phyloP scores from a whole-genome alignment of 2,113 vertebrate genomes.

The Spermophilus dauricus region DNA sequence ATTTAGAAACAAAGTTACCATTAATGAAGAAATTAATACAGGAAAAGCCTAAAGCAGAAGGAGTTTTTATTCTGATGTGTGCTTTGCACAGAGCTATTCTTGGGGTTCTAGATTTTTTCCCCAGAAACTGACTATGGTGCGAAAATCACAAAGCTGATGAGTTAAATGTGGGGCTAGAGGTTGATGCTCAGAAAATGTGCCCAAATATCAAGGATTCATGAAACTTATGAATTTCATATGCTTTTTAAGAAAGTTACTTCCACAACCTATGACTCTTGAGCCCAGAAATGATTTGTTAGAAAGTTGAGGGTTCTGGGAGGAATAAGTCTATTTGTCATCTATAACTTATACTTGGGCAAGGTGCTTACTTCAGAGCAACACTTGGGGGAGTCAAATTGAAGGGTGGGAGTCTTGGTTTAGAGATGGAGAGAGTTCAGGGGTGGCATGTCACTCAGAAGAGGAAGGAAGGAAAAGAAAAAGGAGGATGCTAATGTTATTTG shows the following conservation, averaged over 20 bases:
- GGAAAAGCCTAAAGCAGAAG: background rate
- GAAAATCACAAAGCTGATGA: background rate
- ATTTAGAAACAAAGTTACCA: slow-evolving; percentile 67
- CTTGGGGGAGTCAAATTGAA: background rate
- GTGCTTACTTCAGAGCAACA: background rate
- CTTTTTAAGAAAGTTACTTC: background rate
- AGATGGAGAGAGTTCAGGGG: background rate
- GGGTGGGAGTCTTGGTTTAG: background rate
- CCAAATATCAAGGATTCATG: background rate
- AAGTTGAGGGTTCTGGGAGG: background rate
- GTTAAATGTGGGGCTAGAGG: background rate
- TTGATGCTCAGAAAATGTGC: background rate
- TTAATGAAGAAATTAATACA: background rate
- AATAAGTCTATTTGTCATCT: slow-evolving; percentile 12
- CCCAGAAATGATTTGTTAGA: background rate
- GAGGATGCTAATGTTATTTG: slow-evolving; percentile 1
- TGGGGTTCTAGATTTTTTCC: background rate
- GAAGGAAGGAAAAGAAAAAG: slow-evolving; percentile 50
- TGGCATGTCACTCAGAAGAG: slow-evolving; percentile 1
- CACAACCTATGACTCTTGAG: background rate
- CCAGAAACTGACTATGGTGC: background rate
- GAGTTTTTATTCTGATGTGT: slow-evolving; percentile 24
- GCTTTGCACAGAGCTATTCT: background rate
- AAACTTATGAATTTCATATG: background rate
- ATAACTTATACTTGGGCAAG: background rate